Evolutionary conservation across 1,140 invertebrate genomes (phyloP).

Genomic region (Holcopasites calliopsidis): DNA sequence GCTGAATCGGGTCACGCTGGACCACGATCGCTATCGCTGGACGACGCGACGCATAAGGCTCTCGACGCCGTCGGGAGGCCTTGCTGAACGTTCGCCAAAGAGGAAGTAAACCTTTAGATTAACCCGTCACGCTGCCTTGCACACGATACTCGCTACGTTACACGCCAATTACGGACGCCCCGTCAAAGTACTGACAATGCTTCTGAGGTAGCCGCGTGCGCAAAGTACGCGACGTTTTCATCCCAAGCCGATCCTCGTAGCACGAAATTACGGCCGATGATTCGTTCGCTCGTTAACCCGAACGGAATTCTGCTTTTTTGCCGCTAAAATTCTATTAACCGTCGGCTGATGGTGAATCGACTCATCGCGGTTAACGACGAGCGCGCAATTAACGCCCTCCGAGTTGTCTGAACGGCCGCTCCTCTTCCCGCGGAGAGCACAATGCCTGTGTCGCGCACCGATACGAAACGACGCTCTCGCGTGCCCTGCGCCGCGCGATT

Average conservation of each 20-base stretch:
- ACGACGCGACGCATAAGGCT: slow-evolving; percentile 13
- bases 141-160: too few relatives aligned
- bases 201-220: too few relatives aligned
- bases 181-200: too few relatives aligned
- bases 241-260: too few relatives aligned
- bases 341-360: slow-evolving; percentile 32
- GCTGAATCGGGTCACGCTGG: slow-evolving; percentile 46
- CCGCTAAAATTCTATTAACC: slow-evolving; percentile 28
- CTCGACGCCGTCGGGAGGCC: slow-evolving; percentile 23
- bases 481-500: slow-evolving; percentile 19
- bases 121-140: slow-evolving; percentile 1
- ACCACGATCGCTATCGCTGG: slow-evolving; percentile 33
- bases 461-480: slow-evolving; percentile 16
- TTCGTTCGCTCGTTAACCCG: slow-evolving; percentile 20
- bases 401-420: neutral
- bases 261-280: slow-evolving; percentile 10
- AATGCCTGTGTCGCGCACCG: slow-evolving; percentile 36
- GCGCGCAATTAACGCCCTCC: neutral
- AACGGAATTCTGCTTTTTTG: slow-evolving; percentile 37
- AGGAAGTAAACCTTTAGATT: slow-evolving; percentile 39
- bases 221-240: too few relatives aligned
- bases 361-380: slow-evolving; percentile 12
- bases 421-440: slow-evolving; percentile 3
- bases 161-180: too few relatives aligned
- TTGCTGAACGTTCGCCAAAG: slow-evolving; percentile 29